These are phyloP conservation scores for Catostomus latipinnis DNA, from an alignment of 2,797 vertebrate species.

Conservation along the genomic window DNA sequence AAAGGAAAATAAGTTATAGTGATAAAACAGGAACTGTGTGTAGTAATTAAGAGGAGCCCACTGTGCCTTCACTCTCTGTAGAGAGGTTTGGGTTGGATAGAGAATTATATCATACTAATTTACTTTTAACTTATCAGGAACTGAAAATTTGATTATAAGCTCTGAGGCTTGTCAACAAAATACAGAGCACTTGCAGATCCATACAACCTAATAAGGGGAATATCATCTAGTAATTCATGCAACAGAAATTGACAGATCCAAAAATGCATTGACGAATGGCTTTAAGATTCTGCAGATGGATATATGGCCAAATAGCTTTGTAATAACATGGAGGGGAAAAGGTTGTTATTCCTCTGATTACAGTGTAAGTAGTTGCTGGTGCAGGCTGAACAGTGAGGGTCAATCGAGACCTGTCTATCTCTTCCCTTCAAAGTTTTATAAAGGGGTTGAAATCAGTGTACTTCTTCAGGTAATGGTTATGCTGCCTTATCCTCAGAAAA, in stretches of 20 bases:
- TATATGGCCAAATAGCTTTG: neutral
- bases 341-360: too few species aligned
- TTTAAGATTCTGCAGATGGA: neutral
- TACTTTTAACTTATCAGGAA: conserved; percentile 17
- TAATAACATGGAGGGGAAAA: too few species aligned
- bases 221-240: conserved; percentile 16
- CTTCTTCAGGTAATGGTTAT: too few species aligned
- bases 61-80: neutral
- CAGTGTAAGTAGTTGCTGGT: too few species aligned
- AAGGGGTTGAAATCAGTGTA: too few species aligned
- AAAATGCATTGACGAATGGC: neutral
- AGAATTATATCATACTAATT: conserved; percentile 1
- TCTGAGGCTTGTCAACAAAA: neutral
- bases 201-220: neutral
- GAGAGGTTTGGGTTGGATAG: conserved; percentile 2
- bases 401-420: too few species aligned
- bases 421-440: too few species aligned
- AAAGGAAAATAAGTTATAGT: neutral
- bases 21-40: conserved; percentile 11
- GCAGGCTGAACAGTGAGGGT: neutral
- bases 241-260: neutral
- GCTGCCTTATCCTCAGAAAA: too few species aligned
- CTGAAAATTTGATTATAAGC: neutral
- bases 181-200: neutral
- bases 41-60: conserved; percentile 13